A percentile compares a stretch with the other conserved stretches of the same genome.
phyloP scores from a whole-genome alignment of 2,797 vertebrate genomes.

The Coracias cyanogaster region DNA sequence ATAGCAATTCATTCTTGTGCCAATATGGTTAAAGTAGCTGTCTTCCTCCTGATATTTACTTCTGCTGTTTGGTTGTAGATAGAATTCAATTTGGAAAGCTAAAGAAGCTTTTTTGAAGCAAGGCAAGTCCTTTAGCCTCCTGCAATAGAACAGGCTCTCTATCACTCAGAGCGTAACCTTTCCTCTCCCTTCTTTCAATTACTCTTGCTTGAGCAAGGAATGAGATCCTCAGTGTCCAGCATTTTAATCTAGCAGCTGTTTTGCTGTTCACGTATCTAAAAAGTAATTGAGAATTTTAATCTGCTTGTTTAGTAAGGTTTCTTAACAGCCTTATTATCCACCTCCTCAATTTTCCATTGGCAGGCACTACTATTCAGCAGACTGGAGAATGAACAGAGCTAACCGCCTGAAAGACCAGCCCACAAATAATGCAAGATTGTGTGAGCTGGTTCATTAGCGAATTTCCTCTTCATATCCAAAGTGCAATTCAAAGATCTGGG shows the following conservation, averaged over 20 bases:
- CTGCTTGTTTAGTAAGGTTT: neutral
- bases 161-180: neutral
- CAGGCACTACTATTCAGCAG: neutral
- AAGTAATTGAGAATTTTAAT: neutral
- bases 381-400: neutral
- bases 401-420: neutral
- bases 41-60: neutral
- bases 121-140: neutral
- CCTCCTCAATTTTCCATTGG: slow-evolving; percentile 5
- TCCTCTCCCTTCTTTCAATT: neutral
- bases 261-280: neutral
- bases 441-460: neutral
- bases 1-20: neutral
- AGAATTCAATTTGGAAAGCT: neutral
- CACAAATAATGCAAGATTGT: neutral
- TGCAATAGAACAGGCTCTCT: neutral
- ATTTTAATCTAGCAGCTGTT: neutral
- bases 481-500: neutral
- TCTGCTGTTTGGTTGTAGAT: neutral
- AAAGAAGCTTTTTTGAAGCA: neutral
- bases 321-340: slow-evolving; percentile 10
- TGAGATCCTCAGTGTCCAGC: neutral
- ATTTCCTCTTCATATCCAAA: neutral
- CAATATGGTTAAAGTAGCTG: neutral
- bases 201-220: neutral